Evolutionary conservation across 2,888 invertebrate genomes (phyloP), one percentile per base, ranked within the genome.

Genomic region (Tipula lateralis): DNA sequence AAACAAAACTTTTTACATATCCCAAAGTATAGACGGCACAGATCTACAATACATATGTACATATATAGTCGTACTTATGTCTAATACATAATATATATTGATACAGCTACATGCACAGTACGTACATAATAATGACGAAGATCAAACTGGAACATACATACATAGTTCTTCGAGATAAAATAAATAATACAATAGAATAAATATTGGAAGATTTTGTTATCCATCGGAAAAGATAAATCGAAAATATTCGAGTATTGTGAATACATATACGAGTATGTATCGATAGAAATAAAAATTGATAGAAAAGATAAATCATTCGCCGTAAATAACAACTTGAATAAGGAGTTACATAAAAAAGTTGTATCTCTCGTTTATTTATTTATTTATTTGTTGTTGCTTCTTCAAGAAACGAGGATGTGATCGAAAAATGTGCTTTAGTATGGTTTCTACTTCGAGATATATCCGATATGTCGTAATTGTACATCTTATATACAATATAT

Each of bases 111-210:
- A 24, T 66, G 44, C 16, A 44, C 16, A 24, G 66, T 66, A 66
- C 24, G 24, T 66, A 24, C 9, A 44, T 16, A 66, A 66, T 66
- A 66, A 66, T 66, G 66, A 66, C 66, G 66, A 66, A 66, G 24
- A 66, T 66, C 66, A 66, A 66, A 66, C 66, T 66, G 66, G 66
- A 66, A 66, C 66, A 66, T 24, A 66, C 24, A n/a, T n/a, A 66
- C 24, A 50, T 5, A 50, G 39, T 19, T 50, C n/a, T n/a, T n/a
- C 19, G 6, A n/a, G 39, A 50, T 50, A 66, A 24, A 50, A 66
- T 66, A 66, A 66, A 66, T 66, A 66, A n/a, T n/a, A 66, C 66
- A 66, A 66, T 66, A 66, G 24, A 24, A 66, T 66, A 66, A 66
- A 66, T 66, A 66, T 66, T 66, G 66, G 66, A 24, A 66, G 66